Base-by-base conservation (phyloP, 2,797 vertebrate species). In the Microctenopoma steveboyesi region DNA sequence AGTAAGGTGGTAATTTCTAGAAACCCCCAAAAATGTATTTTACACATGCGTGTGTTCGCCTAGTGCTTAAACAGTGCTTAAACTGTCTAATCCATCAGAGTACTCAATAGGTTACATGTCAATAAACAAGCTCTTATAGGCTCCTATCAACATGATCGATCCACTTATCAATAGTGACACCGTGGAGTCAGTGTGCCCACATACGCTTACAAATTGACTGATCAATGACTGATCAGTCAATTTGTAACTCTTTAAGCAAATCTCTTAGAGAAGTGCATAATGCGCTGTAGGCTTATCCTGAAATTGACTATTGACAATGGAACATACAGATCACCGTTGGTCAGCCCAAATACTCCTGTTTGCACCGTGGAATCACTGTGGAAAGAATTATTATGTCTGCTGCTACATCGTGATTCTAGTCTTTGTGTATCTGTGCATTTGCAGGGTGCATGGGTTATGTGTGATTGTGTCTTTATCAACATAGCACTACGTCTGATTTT, bases 91-190 rank as follows among this genome's bases (percentile, higher is more conserved):
- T 86, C 66, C 62, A 55, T 89, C 83, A 76, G 54, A 49, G 71
- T 58, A 35, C 67, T 86, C 56, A 12, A 87, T 79, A 69, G 83
- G 79, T 80, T 66, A 77, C 69, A 64, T 85, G 72, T 50, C 87
- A 79, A 69, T 88, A 84, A 89, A 87, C 77, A 85, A 81, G 81
- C 76, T 69, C 68, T 84, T 74, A 50, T 52, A 74, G 72, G 67
- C 66, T 65, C 37, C 75, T 83, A 84, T 87, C 75, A 78, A 65
- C 76, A 42, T 15, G 48, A 89, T 89, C 42, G 58, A 88, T 84
- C 76, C 53, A 8, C 61, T 73, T 72, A 84, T 89, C 87, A 85
- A 88, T 89, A 89, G 47, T 89, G 85, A 87, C 80, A 86, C 72
- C 13, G 71, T 50, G 13, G 58, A 84, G 83, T 88, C 81, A 55